These are phyloP conservation scores for Pegoplata infirma DNA, from an alignment of 2,888 invertebrate genomes.

Conservation along the genomic window DNA sequence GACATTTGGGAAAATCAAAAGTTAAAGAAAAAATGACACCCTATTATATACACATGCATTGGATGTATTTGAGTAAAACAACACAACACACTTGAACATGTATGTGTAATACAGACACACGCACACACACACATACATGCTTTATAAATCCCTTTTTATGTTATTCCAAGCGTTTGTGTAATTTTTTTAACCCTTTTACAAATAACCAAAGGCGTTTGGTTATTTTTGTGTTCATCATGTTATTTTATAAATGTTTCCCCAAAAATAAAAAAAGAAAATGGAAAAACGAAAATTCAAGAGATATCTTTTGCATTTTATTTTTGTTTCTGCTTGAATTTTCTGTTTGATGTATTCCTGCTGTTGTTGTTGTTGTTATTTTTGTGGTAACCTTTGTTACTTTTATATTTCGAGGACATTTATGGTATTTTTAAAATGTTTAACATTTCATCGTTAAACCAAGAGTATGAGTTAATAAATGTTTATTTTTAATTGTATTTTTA, in stretches of 20 bases:
- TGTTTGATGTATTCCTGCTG: conserved; percentile 19
- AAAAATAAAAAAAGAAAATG: conserved; percentile 1
- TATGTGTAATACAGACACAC: too few species aligned
- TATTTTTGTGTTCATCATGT: conserved; percentile 55
- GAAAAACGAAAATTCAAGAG: too few species aligned
- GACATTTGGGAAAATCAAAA: too few species aligned
- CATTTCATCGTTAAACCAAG: background rate
- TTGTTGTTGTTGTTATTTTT: conserved; percentile 40
- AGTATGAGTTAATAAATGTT: conserved; percentile 34
- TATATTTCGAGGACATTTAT: conserved; percentile 25
- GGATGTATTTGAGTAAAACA: too few species aligned
- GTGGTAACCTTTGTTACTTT: conserved; percentile 42
- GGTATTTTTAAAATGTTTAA: conserved; percentile 29
- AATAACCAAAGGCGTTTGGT: conserved; percentile 59
- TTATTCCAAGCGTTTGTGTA: conserved; percentile 52
- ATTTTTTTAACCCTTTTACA: conserved; percentile 57
- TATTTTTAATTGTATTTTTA: conserved; percentile 45
- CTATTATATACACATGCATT: too few species aligned
- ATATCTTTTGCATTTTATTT: background rate
- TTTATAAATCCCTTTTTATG: conserved; percentile 2
- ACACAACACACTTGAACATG: too few species aligned
- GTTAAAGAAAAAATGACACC: too few species aligned
- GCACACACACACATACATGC: too few species aligned
- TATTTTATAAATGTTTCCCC: conserved; percentile 12
- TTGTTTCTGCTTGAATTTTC: background rate